Evolutionary conservation across 2,888 invertebrate species (phyloP), one percentile per base, ranked within the genome.

Genomic region (Andricus curvator): DNA sequence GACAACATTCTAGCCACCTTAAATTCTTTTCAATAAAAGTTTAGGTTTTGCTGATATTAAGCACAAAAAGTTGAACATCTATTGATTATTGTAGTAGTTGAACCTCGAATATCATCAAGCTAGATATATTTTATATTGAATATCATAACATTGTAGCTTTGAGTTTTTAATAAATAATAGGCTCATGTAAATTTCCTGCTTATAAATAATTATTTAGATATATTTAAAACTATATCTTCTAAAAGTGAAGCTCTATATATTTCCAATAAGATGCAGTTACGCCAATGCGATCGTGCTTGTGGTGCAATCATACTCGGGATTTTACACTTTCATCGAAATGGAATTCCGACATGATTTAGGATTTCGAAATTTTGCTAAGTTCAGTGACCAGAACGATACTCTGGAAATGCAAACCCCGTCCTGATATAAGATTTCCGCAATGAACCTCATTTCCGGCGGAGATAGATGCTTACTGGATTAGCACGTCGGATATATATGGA

Each of bases 351-450:
- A 56, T 8, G 20, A 56, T 51, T n/a, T 51, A 51, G 33, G 33
- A 13, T 56, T 51, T 74, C 20, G 20, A n/a, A 74, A 33, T 11
- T 48, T 56, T 20, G 8, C 17, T 29, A 51, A 20, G 51, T 68
- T 48, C 20, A 29, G 51, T 17, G 51, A 51, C 33, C 48, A 74
- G 33, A 74, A 74, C 29, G 74, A 74, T 29, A 56, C 29, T 64
- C 56, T 48, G 33, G 33, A 51, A 74, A 56, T 74, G 51, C 44
- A 74, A 51, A 70, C 70, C 37, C 37, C 65, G 48, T 78, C 77
- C 65, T 79, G 86, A 86, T 86, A 85, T 78, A 87, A 87, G 86
- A 88, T 87, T 87, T 88, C 87, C 88, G 85, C 51, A 83, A 84
- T 84, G 85, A 83, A 74, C 76, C 74, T 81, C 81, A 87, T 88